Evolutionary conservation across 2,113 vertebrate genomes (phyloP), one percentile per base, ranked within the genome.

Genomic region (Chaenocephalus aceratus): DNA sequence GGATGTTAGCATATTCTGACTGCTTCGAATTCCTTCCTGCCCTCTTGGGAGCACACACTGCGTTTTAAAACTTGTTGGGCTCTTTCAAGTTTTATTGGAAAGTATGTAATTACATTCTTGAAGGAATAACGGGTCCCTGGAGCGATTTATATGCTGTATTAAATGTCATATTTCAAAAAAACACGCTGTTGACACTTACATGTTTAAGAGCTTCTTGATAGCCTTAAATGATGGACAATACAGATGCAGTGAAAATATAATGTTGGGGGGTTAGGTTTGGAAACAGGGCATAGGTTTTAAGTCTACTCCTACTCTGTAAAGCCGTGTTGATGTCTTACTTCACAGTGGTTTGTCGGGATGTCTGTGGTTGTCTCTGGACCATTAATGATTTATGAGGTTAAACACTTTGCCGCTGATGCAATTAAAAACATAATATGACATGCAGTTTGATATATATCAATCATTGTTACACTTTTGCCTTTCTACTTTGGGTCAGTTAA

Each of bases 51-150:
- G 96, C 96, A 94, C 96, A 96, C 96, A 94, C 96, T 97, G 96
- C 96, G 94, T 98, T 98, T 99, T 97, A 97, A 98, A 99, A 98
- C 96, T 97, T 96, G 97, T 96, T 97, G 96, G 94, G 92, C 94
- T 94, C 97, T 99, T 99, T 98, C 96, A 98, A 97, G 97, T 99
- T 99, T 99, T 97, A 98, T 99, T 98, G 98, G 96, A 99, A 97
- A 97, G 97, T 97, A 97, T 98, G 97, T 97, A 98, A 98, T 98
- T 98, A 95, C 97, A 98, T 99, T 99, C 97, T 98, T 98, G 96
- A 95, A 96, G 95, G 96, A 97, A 96, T 96, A 98, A 97, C 96
- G 96, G 96, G 95, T 96, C 96, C 91, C 95, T 80, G 87, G 94
- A 94, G 95, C 96, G 96, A 98, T 98, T 98, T 98, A 97, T 96